phyloP scores from a whole-genome alignment of 2,888 invertebrate genomes.

The Criorhina ranunculi region DNA sequence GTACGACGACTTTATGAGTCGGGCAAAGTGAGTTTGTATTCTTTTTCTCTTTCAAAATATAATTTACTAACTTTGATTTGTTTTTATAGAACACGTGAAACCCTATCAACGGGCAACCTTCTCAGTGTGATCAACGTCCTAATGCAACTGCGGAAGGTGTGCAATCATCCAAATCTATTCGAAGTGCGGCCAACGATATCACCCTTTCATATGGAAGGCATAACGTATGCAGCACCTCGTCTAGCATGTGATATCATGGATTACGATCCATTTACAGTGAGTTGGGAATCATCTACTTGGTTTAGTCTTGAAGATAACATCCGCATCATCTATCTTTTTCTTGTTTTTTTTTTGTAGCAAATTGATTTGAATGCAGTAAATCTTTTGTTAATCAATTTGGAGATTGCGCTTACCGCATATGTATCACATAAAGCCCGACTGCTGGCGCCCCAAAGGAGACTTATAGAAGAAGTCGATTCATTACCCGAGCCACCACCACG shows the following conservation, averaged over 20 bases:
- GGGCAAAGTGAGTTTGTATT: slow-evolving; percentile 90
- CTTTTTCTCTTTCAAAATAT: no score
- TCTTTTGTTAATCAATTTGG: slow-evolving; percentile 88
- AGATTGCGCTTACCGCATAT: slow-evolving; percentile 90
- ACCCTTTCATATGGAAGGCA: slow-evolving; percentile 94
- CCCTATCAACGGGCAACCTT: slow-evolving; percentile 95
- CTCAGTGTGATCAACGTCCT: slow-evolving; percentile 97
- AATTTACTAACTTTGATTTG: not conserved
- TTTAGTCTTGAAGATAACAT: not conserved
- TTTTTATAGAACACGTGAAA: slow-evolving; percentile 93
- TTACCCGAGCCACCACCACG: slow-evolving; percentile 87
- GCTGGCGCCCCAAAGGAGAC: slow-evolving; percentile 89
- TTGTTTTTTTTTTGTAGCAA: slow-evolving; percentile 85
- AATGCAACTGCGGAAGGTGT: slow-evolving; percentile 98
- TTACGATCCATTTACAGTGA: slow-evolving; percentile 90
- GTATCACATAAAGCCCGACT: slow-evolving; percentile 92
- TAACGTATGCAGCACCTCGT: slow-evolving; percentile 90
- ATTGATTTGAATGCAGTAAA: slow-evolving; percentile 88
- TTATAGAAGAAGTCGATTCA: slow-evolving; percentile 89
- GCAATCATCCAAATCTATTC: slow-evolving; percentile 99
- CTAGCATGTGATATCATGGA: slow-evolving; percentile 89
- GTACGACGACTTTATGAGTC: slow-evolving; percentile 99
- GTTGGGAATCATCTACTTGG: slow-evolving; percentile 52
- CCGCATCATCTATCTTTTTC: no score
- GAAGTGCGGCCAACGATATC: slow-evolving; percentile 98